Base-by-base conservation (phyloP, 2,888 invertebrate genomes). In the Subacronicta megacephala region DNA sequence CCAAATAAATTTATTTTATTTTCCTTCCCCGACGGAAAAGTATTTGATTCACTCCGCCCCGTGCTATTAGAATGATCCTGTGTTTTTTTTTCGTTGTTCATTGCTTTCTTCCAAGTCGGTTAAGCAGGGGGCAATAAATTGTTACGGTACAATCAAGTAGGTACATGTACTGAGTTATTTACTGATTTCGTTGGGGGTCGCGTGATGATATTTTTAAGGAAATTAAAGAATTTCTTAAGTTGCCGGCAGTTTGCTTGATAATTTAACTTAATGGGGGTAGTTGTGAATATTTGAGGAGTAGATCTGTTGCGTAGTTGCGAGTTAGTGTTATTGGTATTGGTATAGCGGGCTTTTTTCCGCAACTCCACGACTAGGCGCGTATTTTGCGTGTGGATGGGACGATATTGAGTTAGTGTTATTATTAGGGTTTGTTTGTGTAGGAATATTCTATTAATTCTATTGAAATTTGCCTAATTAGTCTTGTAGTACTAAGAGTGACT, bases 111-210 rank as follows among this genome's bases (percentile, higher is more conserved):
- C 73, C 74, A 79, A 82, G 83, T 84, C 82, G 85, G 82, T 86
- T 87, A 84, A 86, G 85, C 85, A 83, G 84, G 78, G 78, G 84
- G 85, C 87, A 78, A 92, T 92, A 92, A 92, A 92, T 92, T 89
- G 84, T 74, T 77, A 73, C 80, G 83, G 82, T 84, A 87, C 81
- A 35, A 76, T 80, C 82, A 79, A 83, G 78, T 79, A 81, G 82
- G 77, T 87, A 82, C 83, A 81, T 81, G 77, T 84, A 83, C 80
- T 64, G 72, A 72, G 87, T 90, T 88, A 90, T 91, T 89, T 90
- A 90, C 85, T 83, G 88, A 70, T 51, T 51, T 46, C 45, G 43
- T 68, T 55, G 36, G 57, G 43, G 72, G 46, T 72, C 31, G 65
- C 73, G 66, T 76, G 61, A 60, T 72, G 37, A 64, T 64, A 68